Evolutionary conservation across 2,888 invertebrate species (phyloP).

Genomic region (Cryptus viduatorius): DNA sequence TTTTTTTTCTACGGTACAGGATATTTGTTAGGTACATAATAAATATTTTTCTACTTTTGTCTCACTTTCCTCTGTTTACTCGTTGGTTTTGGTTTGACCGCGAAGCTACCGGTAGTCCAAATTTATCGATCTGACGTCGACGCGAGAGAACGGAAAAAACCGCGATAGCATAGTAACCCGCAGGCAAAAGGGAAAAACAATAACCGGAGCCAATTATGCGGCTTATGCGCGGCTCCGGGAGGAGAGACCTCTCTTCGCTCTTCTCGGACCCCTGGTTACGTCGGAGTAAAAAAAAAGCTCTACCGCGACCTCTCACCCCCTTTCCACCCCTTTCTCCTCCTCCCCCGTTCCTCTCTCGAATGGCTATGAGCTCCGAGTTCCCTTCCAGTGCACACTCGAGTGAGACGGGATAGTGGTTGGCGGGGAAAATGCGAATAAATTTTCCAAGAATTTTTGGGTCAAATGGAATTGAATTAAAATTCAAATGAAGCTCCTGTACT

Average conservation of each 20-base stretch:
- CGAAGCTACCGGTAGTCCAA: slow-evolving; percentile 8
- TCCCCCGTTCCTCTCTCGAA: not conserved
- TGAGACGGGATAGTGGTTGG: slow-evolving; percentile 27
- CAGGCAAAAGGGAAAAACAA: slow-evolving; percentile 43
- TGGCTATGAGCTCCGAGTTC: slow-evolving; percentile 26
- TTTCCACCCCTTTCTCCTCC: too few species aligned
- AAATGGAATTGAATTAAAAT: slow-evolving; percentile 64
- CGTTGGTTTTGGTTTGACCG: slow-evolving; percentile 4
- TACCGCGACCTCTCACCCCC: not conserved
- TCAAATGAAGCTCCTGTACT: slow-evolving; percentile 56
- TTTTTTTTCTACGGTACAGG: not conserved
- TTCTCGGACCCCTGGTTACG: slow-evolving; percentile 35
- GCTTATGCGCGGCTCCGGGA: slow-evolving; percentile 46
- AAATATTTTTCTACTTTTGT: slow-evolving; percentile 27
- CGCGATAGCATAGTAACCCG: slow-evolving; percentile 14
- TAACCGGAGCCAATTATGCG: slow-evolving; percentile 51
- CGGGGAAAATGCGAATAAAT: slow-evolving; percentile 56
- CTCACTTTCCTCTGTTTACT: slow-evolving; percentile 3
- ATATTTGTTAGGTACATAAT: slow-evolving; percentile 23
- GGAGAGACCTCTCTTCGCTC: slow-evolving; percentile 42
- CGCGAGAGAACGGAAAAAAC: slow-evolving; percentile 25
- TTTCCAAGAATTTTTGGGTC: slow-evolving; percentile 64
- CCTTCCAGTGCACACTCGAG: slow-evolving; percentile 25
- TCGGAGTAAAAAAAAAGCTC: slow-evolving; percentile 3
- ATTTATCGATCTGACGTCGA: slow-evolving; percentile 42